Percentiles rank a stretch among this genome's conserved stretches.
These are phyloP conservation scores for Holacanthella duospinosa DNA, from an alignment of 2,888 invertebrate species.

Conservation along the genomic window DNA sequence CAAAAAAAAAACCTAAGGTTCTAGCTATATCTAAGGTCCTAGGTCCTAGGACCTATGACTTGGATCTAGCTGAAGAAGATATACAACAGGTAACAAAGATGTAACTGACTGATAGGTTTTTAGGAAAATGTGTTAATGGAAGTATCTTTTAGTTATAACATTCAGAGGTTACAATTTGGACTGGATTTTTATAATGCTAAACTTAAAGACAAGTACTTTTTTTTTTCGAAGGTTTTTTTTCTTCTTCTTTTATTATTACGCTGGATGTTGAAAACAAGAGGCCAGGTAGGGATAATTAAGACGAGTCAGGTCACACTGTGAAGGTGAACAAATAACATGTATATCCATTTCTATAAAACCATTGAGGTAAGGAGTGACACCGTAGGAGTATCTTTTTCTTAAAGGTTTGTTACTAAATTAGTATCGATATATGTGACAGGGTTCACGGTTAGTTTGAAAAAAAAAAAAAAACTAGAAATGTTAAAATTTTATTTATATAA, in stretches of 20 bases:
- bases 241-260: too few species aligned
- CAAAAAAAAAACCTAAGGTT: too few species aligned
- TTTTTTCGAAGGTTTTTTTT: not conserved
- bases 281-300: not conserved
- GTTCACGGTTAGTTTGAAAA: too few species aligned
- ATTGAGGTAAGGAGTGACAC: too few species aligned
- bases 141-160: not conserved
- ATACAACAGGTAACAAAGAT: not conserved
- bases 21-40: too few species aligned
- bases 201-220: not conserved
- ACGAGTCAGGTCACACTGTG: conserved; percentile 3
- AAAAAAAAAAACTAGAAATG: too few species aligned
- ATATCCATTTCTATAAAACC: not conserved
- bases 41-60: not conserved
- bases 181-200: not conserved
- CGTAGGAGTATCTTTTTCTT: too few species aligned
- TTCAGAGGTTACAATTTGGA: not conserved
- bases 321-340: not conserved
- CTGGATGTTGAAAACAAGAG: conserved; percentile 1
- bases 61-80: not conserved
- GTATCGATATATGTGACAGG: not conserved
- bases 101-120: conserved; percentile 1
- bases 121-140: conserved; percentile 3
- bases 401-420: too few species aligned
- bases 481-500: too few species aligned